Base-by-base conservation (phyloP, 2,797 vertebrate genomes). In the Leptoclinus maculatus region DNA sequence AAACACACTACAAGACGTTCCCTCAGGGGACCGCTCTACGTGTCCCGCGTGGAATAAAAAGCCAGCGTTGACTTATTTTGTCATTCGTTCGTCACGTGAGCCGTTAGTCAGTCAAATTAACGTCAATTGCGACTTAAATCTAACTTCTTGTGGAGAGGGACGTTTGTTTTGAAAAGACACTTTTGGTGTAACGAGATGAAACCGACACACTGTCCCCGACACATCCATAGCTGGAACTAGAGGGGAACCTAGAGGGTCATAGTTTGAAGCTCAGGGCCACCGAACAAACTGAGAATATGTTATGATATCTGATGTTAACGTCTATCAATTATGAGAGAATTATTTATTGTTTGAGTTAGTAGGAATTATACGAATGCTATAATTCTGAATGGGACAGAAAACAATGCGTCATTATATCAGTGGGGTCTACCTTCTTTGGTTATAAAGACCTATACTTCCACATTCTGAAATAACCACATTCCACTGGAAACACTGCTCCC, bases 381-480 rank as follows among this genome's bases (percentile, higher is more conserved):
- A 32, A 32, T 32, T 32, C 29, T 32, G 29, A 32, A 32, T 32
- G 29, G 5, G 29, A 32, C 29, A 5, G 29, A 79, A 67, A 59
- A 65, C 66, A 34, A 59, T 66, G 17, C 53, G 32, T 85, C n/a
- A 78, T 82, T 71, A 62, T 34, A 60, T 43, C 21, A 59, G 27
- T 73, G 32, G 8, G 3, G 27, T 74, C 43, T 49, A 34, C n/a
- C 23, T 53, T n/a, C 21, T 49, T 57, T 41, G 36, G 25, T 72
- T 74, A 66, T 66, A 17, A 17, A 75, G 34, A 72, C 17, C 25
- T 72, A 60, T 34, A 60, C 64, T 49, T 53, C 76, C 19, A 32
- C 23, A 78, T 38, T 78, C 21, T 25, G 27, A 69, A 59, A 70
- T 59, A 69, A 79, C 66, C 76, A 68, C 71, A 70, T 36, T 71